phyloP scores from a whole-genome alignment of 2,888 invertebrate species.

The Drosophila aldrichi region DNA sequence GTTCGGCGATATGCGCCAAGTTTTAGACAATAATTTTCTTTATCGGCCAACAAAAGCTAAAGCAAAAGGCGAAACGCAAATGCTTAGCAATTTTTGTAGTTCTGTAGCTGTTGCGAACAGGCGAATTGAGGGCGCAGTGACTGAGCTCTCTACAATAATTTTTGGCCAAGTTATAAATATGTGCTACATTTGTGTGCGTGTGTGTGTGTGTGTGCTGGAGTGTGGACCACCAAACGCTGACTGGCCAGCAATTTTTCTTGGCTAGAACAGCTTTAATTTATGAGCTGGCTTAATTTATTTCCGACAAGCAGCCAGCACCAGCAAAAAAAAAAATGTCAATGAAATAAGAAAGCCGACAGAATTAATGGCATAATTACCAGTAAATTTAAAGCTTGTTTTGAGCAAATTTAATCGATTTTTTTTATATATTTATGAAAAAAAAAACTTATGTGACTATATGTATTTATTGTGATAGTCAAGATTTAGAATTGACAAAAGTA shows the following conservation, averaged over 20 bases:
- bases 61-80: conserved; percentile 71
- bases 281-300: conserved; percentile 79
- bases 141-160: conserved; percentile 34
- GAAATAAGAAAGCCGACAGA: not conserved
- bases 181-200: conserved; percentile 9
- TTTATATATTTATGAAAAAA: not conserved
- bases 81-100: conserved; percentile 61
- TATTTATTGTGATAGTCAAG: not conserved
- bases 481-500: not conserved
- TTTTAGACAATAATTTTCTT: conserved; percentile 79
- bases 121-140: conserved; percentile 12
- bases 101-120: not conserved
- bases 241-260: conserved; percentile 55
- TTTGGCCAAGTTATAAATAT: conserved; percentile 66
- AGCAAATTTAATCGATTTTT: not conserved
- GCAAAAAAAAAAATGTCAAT: conserved; percentile 20
- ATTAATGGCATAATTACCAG: conserved; percentile 40
- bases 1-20: conserved; percentile 76
- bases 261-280: conserved; percentile 69
- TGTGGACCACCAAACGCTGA: conserved; percentile 46
- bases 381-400: conserved; percentile 17
- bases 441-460: no score
- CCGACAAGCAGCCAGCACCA: conserved; percentile 36
- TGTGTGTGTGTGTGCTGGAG: conserved; percentile 10
- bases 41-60: conserved; percentile 67